A percentile compares a stretch with the other conserved stretches of the same genome.
Conservation (phyloP, 2,888 invertebrate species). For the Trimorus sp. region DNA sequence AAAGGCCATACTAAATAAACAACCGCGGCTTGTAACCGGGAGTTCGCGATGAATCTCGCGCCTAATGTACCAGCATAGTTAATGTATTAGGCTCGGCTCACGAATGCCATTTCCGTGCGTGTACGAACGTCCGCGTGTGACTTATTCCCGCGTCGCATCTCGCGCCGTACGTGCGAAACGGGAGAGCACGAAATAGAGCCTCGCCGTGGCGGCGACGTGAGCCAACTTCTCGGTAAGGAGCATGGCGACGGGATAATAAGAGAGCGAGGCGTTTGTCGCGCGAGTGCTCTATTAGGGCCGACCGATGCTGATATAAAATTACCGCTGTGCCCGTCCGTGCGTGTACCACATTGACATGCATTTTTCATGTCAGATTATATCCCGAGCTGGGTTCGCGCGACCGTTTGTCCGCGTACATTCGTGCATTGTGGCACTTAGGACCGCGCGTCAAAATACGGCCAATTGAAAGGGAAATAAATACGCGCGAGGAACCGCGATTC, state of each 20-base stretch:
- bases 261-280: conserved; percentile 74
- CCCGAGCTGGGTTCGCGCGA: background rate
- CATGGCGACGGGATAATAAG: conserved; percentile 69
- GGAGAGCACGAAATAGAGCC: conserved; percentile 39
- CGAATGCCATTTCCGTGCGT: conserved; percentile 51
- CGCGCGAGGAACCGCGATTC: too few relatives aligned
- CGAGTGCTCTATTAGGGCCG: conserved; percentile 74
- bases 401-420: background rate
- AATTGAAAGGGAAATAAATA: too few relatives aligned
- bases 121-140: conserved; percentile 40
- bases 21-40: conserved; percentile 44
- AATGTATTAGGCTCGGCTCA: conserved; percentile 46
- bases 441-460: too few relatives aligned
- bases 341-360: conserved; percentile 16
- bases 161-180: conserved; percentile 53
- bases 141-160: conserved; percentile 40
- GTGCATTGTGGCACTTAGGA: too few relatives aligned
- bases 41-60: conserved; percentile 55
- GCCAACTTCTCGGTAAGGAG: conserved; percentile 22
- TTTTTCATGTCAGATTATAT: conserved; percentile 31
- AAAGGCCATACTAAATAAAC: conserved; percentile 48
- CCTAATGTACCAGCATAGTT: conserved; percentile 53
- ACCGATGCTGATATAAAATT: conserved; percentile 71
- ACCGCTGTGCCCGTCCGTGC: conserved; percentile 57
- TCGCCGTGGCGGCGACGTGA: conserved; percentile 1